Evolutionary conservation across 2,888 invertebrate species (phyloP), one percentile per base, ranked within the genome.

Genomic region (Selenia dentaria): DNA sequence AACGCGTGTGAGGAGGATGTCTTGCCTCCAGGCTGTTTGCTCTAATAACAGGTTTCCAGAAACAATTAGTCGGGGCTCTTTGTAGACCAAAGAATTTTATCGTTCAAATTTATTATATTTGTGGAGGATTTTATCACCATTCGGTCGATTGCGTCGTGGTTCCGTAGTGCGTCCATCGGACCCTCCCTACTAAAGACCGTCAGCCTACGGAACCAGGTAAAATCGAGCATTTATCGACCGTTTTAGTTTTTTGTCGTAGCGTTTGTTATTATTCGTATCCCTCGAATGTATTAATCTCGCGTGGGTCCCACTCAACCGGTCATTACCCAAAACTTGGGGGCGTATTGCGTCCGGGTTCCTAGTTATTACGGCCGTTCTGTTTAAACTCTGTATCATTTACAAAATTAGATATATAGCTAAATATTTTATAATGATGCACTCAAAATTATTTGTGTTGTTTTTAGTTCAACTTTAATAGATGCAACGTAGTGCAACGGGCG

Each of bases 391-490:
- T 82, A 84, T 86, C 81, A 85, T 89, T 88, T 85, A 82, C 71
- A 61, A 86, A 90, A 89, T 90, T 86, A 83, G 86, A 77, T 79
- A 76, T 75, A 83, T 85, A 84, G 89, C 88, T 90, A 90, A 90
- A 90, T 89, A 90, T 89, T 90, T 89, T 89, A 79, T 90, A 89
- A 90, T 89, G 80, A 82, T 65, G 75, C 77, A 71, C 64, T 67
- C 59, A 61, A 73, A 82, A 79, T 79, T 70, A 73, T 71, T 74
- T 74, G 72, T 78, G 72, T 67, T 81, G 69, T 79, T 83, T 83
- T 77, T 37, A 33, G 26, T 37, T 52, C 41, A 60, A 62, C 66
- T 62, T 70, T 70, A 72, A 65, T 66, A n/a, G 67, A 64, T 73
- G 69, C 61, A 66, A 65, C 70, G 54, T 72, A 61, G 66, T 70